Conservation (phyloP, 2,113 vertebrate genomes). For the Xiphophorus hellerii region DNA sequence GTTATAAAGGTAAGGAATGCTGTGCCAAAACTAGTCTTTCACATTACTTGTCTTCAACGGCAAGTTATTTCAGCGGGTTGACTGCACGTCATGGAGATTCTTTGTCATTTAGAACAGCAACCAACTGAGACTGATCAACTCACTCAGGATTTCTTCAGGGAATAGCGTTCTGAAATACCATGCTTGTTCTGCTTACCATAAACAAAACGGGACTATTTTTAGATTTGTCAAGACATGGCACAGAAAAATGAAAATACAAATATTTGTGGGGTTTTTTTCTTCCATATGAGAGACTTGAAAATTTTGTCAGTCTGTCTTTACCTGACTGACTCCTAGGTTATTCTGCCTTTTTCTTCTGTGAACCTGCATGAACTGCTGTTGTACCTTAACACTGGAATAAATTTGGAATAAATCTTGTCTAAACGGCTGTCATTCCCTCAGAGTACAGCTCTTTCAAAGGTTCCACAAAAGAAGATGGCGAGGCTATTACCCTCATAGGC, state of each 20-base stretch:
- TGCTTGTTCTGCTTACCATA: conserved; percentile 24
- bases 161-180: conserved; percentile 40
- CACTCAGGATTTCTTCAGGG: conserved; percentile 41
- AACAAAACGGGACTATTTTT: conserved; percentile 41
- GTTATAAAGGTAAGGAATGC: background rate
- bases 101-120: conserved; percentile 42
- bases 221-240: conserved; percentile 29
- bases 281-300: conserved; percentile 1
- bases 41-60: conserved; percentile 3
- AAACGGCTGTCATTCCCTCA: conserved; percentile 67
- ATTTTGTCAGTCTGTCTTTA: conserved; percentile 20
- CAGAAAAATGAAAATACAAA: background rate
- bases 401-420: conserved; percentile 41
- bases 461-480: conserved; percentile 49
- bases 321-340: conserved; percentile 20
- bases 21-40: conserved; percentile 13
- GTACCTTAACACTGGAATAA: conserved; percentile 49
- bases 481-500: conserved; percentile 53
- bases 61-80: conserved; percentile 27
- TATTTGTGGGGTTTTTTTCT: background rate
- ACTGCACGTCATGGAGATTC: conserved; percentile 25
- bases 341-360: conserved; percentile 1
- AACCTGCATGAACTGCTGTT: conserved; percentile 31
- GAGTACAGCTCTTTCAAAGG: conserved; percentile 64
- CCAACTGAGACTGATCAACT: conserved; percentile 44